Conservation (phyloP, 2,113 vertebrate species). For the Ivindomyrus marchei region DNA sequence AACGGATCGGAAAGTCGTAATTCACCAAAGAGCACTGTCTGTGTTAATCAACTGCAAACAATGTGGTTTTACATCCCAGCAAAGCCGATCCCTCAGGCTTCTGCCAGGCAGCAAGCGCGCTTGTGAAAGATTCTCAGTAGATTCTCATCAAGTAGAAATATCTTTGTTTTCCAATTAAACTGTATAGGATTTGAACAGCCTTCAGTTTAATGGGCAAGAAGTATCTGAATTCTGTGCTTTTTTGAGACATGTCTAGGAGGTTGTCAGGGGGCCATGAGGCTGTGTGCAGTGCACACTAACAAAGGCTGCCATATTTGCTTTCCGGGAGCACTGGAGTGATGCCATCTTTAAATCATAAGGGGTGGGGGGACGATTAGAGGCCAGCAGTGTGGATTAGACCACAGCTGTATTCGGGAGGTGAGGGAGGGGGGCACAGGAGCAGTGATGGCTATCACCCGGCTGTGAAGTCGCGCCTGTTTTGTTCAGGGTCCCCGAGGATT, state of each 20-base stretch:
- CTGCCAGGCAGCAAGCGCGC: not conserved
- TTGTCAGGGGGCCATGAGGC: not conserved
- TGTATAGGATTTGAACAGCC: not conserved
- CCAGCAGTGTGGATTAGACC: not conserved
- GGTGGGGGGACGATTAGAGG: not conserved
- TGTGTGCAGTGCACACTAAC: not conserved
- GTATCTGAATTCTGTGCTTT: not conserved
- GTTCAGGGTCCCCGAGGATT: not conserved
- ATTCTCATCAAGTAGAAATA: slow-evolving; percentile 3
- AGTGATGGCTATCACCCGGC: not conserved
- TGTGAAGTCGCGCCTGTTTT: not conserved
- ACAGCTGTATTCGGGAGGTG: not conserved
- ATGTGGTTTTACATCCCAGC: slow-evolving; percentile 9
- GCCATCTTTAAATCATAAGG: not conserved
- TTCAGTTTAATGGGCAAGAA: slow-evolving; percentile 1
- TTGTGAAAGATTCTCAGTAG: not conserved
- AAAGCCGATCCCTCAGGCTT: slow-evolving; percentile 9
- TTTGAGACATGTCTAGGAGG: not conserved
- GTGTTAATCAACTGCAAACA: slow-evolving; percentile 2
- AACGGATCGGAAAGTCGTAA: not conserved
- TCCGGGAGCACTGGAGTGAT: not conserved
- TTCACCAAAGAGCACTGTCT: not conserved
- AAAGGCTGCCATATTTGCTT: not conserved
- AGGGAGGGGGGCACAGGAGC: not conserved
- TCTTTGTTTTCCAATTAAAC: slow-evolving; percentile 1